These are phyloP conservation scores for Tuberolachnus salignus DNA, from an alignment of 2,888 invertebrate genomes.

Conservation along the genomic window DNA sequence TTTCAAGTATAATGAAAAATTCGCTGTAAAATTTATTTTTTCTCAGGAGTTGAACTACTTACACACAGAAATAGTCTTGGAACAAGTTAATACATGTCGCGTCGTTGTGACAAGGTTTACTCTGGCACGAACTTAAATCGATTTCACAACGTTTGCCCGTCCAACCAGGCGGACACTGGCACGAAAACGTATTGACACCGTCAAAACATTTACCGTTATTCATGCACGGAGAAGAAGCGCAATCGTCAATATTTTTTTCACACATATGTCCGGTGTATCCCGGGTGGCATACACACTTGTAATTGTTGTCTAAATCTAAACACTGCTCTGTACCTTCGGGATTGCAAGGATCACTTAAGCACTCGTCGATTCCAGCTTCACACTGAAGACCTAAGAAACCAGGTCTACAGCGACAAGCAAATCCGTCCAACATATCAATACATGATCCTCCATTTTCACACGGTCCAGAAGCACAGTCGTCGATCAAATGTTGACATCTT, in stretches of 20 bases:
- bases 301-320: constrained; percentile 85
- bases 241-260: constrained; percentile 80
- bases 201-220: constrained; percentile 90
- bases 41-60: constrained; percentile 64
- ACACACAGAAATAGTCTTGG: constrained; percentile 90
- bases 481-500: constrained; percentile 89
- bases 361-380: constrained; percentile 91
- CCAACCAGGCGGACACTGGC: constrained; percentile 85
- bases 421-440: constrained; percentile 85
- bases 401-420: constrained; percentile 89
- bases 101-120: constrained; percentile 89
- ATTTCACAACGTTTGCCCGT: constrained; percentile 82
- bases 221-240: constrained; percentile 81
- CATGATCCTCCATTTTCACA: constrained; percentile 93
- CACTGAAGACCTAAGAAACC: constrained; percentile 90
- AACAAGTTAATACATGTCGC: constrained; percentile 89
- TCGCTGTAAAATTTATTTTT: neutral
- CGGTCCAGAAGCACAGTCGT: constrained; percentile 86
- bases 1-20: neutral
- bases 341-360: constrained; percentile 87
- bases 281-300: constrained; percentile 83
- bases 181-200: constrained; percentile 81
- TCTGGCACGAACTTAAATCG: constrained; percentile 86
- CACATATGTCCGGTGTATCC: constrained; percentile 79
- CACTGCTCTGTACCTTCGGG: constrained; percentile 89